Percentiles rank a stretch among this genome's conserved stretches.
These are phyloP conservation scores for Colaptes auratus DNA, from an alignment of 2,113 vertebrate species.

Conservation along the genomic window DNA sequence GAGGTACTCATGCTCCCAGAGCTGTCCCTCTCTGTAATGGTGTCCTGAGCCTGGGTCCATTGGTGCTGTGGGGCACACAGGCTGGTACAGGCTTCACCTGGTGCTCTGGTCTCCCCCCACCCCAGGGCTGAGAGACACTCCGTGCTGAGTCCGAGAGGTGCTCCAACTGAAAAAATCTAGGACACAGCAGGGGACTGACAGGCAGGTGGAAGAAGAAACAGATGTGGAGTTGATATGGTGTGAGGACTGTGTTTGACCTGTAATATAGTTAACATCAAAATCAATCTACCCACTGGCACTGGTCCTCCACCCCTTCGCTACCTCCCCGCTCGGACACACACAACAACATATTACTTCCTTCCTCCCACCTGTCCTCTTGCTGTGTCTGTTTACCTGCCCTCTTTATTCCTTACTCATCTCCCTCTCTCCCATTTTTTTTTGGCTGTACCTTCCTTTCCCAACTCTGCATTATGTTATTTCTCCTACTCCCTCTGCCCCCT, in stretches of 20 bases:
- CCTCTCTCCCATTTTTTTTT: background rate
- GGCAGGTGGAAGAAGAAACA: constrained; percentile 42
- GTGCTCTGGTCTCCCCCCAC: background rate
- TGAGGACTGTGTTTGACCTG: constrained; percentile 52
- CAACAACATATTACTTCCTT: background rate
- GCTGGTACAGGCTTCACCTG: background rate
- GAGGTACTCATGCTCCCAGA: background rate
- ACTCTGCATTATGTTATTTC: background rate
- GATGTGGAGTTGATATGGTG: constrained; percentile 43
- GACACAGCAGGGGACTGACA: constrained; percentile 15
- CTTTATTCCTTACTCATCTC: background rate
- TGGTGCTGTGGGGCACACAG: rapidly evolving
- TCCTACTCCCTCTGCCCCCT: background rate
- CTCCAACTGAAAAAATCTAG: constrained; percentile 33
- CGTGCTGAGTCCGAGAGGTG: background rate
- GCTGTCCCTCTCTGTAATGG: background rate
- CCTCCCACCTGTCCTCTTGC: background rate
- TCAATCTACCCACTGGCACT: constrained; percentile 42
- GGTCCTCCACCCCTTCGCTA: background rate
- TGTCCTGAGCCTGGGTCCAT: background rate
- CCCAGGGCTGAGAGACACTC: background rate
- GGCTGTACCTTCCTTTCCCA: background rate
- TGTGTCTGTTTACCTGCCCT: background rate
- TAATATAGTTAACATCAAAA: constrained; percentile 66
- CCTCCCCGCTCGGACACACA: background rate